phyloP scores from a whole-genome alignment of 2,113 vertebrate genomes.

The Cricetomys ansorgei region DNA sequence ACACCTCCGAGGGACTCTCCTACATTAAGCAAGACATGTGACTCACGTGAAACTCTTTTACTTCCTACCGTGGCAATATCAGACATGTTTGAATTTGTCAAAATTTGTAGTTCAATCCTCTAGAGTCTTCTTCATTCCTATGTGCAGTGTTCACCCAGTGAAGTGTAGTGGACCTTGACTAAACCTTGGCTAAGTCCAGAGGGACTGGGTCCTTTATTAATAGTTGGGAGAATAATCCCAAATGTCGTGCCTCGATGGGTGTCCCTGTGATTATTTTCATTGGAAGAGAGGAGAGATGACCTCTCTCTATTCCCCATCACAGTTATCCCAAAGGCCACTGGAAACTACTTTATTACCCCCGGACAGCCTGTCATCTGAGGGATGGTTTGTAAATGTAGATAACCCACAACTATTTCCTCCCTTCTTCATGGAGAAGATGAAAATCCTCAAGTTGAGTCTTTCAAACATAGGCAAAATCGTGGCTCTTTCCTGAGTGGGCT shows the following conservation, averaged over 20 bases:
- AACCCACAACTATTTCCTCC: not conserved
- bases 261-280: not conserved
- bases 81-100: not conserved
- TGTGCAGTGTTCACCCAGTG: not conserved
- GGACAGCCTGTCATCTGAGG: not conserved
- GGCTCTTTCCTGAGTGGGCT: not conserved
- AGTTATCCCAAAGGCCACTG: not conserved
- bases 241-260: not conserved
- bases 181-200: not conserved
- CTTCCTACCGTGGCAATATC: not conserved
- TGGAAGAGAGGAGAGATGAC: too few species aligned
- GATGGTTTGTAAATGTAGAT: not conserved
- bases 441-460: not conserved
- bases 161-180: constrained; percentile 2
- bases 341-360: not conserved
- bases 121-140: not conserved
- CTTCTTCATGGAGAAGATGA: not conserved
- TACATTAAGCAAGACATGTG: not conserved
- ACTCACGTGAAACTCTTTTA: not conserved
- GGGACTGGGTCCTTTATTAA: not conserved
- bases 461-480: not conserved
- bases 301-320: not conserved
- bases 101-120: not conserved
- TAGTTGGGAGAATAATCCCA: not conserved
- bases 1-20: not conserved